Evolutionary conservation across 2,797 vertebrate genomes (phyloP).

Genomic region (Notamacropus eugenii): DNA sequence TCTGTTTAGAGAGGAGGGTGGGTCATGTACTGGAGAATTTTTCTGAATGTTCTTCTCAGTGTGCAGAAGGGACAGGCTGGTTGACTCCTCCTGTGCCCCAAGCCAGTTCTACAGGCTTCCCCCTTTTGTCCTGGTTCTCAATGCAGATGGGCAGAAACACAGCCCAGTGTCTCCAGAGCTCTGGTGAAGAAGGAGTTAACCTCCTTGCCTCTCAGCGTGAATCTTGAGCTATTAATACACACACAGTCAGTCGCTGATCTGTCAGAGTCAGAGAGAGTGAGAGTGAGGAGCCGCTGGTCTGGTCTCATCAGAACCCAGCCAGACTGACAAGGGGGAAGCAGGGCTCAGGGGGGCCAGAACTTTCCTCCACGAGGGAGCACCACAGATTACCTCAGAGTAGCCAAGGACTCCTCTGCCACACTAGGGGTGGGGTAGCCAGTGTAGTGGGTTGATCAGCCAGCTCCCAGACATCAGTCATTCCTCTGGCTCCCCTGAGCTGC

Average conservation of each 20-base stretch:
- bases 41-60: not conserved
- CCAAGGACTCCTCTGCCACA: not conserved
- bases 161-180: slow-evolving; percentile 7
- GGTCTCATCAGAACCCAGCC: slow-evolving; percentile 62
- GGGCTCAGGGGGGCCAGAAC: slow-evolving; percentile 73
- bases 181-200: slow-evolving; percentile 85
- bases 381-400: not conserved
- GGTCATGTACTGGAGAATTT: not conserved
- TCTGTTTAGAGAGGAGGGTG: not conserved
- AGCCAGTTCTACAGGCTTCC: not conserved
- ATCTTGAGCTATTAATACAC: slow-evolving; percentile 89
- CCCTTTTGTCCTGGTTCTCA: not conserved
- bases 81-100: not conserved
- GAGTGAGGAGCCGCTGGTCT: slow-evolving; percentile 26
- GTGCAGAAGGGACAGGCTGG: not conserved
- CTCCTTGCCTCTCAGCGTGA: slow-evolving; percentile 80
- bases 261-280: slow-evolving; percentile 71
- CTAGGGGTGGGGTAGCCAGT: not conserved
- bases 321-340: slow-evolving; percentile 37
- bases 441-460: not conserved
- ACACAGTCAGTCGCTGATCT: slow-evolving; percentile 79
- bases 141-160: not conserved
- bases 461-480: not conserved
- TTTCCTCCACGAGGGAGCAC: slow-evolving; percentile 60
- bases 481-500: not conserved